Evolutionary conservation across 2,888 invertebrate genomes (phyloP), one percentile per base, ranked within the genome.

Genomic region (Epiblema foenella): DNA sequence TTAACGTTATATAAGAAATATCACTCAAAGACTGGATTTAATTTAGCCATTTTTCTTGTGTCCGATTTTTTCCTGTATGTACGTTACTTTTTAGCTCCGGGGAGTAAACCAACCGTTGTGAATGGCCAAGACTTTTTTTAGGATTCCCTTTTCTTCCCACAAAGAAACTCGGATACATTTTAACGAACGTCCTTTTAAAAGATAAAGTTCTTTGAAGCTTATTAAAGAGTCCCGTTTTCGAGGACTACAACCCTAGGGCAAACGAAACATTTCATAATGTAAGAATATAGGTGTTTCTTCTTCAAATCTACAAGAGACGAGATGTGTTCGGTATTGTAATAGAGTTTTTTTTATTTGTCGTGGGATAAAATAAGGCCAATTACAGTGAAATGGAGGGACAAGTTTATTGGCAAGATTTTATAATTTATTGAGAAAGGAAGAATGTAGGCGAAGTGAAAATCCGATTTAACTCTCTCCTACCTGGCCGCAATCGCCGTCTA

Each of bases 401-500:
- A 67, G 62, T 67, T 77, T 77, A 78, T 80, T 76, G 74, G 77
- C 69, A 67, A 67, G 74, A 78, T 79, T 79, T 76, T 78, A 79
- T 82, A 82, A 80, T 79, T 83, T 81, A 82, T 78, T 78, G 74
- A 75, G 74, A 74, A 73, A 75, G 74, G 77, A 80, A 78, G 77
- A 83, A 83, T 81, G 79, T 81, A 83, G 80, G 81, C 76, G 82
- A 85, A 86, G 85, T 84, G 85, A 85, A 90, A 90, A 90, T 89
- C 83, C 82, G 86, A 89, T 91, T 90, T 84, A 86, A 86, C 82
- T 84, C 83, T 80, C 80, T 84, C 85, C 83, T 85, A 87, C 85
- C 89, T 86, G 82, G 84, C 90, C 90, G 88, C 90, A 90, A 90
- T 90, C 87, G 88, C 75, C 85, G 83, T 81, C 85, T 85, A 83